Base-by-base conservation (phyloP, 2,113 vertebrate genomes). In the Prunella fulvescens region DNA sequence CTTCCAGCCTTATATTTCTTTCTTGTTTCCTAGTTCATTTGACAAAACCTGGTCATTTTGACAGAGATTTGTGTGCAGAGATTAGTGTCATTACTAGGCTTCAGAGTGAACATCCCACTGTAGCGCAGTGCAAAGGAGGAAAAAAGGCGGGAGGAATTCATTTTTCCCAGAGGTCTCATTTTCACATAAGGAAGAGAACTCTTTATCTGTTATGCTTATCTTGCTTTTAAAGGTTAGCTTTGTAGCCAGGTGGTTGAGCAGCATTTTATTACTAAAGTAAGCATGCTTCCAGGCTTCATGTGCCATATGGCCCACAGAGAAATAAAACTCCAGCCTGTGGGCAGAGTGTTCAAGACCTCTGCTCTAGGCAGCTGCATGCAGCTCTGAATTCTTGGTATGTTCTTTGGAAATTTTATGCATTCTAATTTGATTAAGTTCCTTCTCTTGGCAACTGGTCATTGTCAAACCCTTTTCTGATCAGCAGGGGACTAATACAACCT, bases 171-270 rank as follows among this genome's bases (percentile, higher is more conserved):
- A 88, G 64, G 12, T 61, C 61, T 56, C 51, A 70, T 88, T 93
- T 93, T 87, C 53, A 70, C 23, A 11, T 48, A 66, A 60, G 56
- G 39, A 95, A 61, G 10, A 87, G 7, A 89, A 82, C 10, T 77
- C 48, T 57, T 89, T 91, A 83, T 90, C 90, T 90, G 20, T 83
- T 81, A 64, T 83, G 64, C 67, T 95, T 92, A 93, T 80, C 84
- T 94, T 95, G 45, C 79, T 93, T 95, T 92, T 71, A 81, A 90
- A 76, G 65, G 33, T 74, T 91, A 56, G 17, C 57, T 93, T 90
- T 86, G 40, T 58, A 91, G 33, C 80, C 86, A 95, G 89, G 84
- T 92, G 86, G 47, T 51, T 60, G 53, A 79, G 40, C 51, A 80
- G 42, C 37, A 31, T 71, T 90, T 85, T 90, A 86, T 85, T 85